Base-by-base conservation (phyloP, 2,888 invertebrate genomes). In the Tenodera sinensis region DNA sequence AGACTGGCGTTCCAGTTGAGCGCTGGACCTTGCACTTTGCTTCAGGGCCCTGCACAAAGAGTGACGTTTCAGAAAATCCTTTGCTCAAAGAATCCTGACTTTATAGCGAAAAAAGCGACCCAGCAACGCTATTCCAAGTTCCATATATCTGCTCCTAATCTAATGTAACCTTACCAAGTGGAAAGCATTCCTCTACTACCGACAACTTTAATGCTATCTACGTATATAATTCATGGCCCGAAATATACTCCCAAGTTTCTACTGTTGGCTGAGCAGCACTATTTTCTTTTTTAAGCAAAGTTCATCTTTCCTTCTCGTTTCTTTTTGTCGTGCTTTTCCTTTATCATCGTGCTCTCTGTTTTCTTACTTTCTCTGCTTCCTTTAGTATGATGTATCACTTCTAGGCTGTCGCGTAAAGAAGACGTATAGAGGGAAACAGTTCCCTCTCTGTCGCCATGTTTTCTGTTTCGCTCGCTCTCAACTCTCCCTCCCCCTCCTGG, bases 341-440 rank as follows among this genome's bases (percentile, higher is more conserved):
- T 71, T 71, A 71, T 71, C 54, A 71, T 71, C 54, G 54, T 71
- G 54, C 54, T 71, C 54, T 71, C 54, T 71, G 54, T 71, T 71
- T 71, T 71, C 54, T 71, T 71, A 71, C 54, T 71, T 71, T 71
- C 54, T 71, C 54, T 71, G 20, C 20, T 71, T 71, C 54, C 54
- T 71, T 15, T 71, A 25, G 20, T 87, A 87, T 82, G 87, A 87
- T 82, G 82, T 81, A 82, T 87, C 81, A 87, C 82, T 28, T 15
- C n/a, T 71, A 15, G 82, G 30, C 81, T 87, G 82, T 87, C 87
- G 81, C 87, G 34, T 82, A 82, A 87, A 86, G 87, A 81, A 87
- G 87, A 87, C 87, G 82, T 34, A 87, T 82, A n/a, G 82, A 87
- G 6, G 25, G 47, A 87, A 30, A 87, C 30, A 30, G n/a, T 87